Conservation (phyloP, 2,113 vertebrate genomes). For the Numenius arquata region DNA sequence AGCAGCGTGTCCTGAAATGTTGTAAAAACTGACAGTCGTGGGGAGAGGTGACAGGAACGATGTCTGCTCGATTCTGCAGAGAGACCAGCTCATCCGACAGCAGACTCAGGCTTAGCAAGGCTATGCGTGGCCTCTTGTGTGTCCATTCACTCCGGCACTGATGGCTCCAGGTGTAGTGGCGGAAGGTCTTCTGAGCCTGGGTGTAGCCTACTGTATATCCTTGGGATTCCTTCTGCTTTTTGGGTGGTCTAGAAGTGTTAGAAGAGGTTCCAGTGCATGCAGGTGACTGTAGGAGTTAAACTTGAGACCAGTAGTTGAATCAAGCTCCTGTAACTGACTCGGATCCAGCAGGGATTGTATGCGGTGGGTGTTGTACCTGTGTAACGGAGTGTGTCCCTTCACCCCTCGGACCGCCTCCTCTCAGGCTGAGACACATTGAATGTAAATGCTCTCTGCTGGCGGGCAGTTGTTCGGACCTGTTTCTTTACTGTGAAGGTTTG, state of each 20-base stretch:
- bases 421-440: neutral
- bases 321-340: neutral
- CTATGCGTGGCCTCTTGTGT: rapidly evolving
- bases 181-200: neutral
- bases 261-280: neutral
- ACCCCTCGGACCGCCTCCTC: rapidly evolving
- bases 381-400: neutral
- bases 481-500: neutral
- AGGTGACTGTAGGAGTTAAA: neutral
- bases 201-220: neutral
- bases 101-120: neutral
- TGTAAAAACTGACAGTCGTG: neutral
- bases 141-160: neutral
- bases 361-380: neutral
- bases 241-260: rapidly evolving
- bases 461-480: rapidly evolving
- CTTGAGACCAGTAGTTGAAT: neutral
- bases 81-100: neutral
- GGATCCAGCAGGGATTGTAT: neutral
- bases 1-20: neutral
- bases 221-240: neutral
- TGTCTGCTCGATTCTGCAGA: neutral
- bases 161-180: neutral
- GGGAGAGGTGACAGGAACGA: neutral
- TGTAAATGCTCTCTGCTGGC: neutral